Evolutionary conservation across 2,888 invertebrate genomes (phyloP), one percentile per base, ranked within the genome.

Genomic region (Napeogenes sylphis): DNA sequence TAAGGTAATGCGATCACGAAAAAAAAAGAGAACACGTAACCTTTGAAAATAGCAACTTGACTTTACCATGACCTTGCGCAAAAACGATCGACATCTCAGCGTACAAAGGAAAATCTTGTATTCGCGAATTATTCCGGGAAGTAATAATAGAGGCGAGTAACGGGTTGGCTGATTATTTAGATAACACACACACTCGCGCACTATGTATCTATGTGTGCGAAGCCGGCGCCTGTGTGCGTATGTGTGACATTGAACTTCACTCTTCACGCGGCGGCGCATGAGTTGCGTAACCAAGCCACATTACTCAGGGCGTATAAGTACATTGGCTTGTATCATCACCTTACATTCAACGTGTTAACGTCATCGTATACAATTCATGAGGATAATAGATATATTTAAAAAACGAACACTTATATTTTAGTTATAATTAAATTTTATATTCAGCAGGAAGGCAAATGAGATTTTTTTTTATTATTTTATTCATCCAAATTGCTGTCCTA

Each of bases 191-290:
- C 67, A 63, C 63, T 61, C 56, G 14, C 51, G 51, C 57, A 42
- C 56, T 33, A 14, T 21, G 12, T 45, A 5, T 8, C 77, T 35
- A 35, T 35, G 35, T 35, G 6, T 35, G 35, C 35, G 35, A 6
- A 35, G 35, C 35, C 21, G 21, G 47, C n/a, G 70, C 63, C 45
- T 72, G 78, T 77, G 82, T 80, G 84, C 76, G 83, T 78, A 83
- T 79, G 80, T 78, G 84, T 88, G 90, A 90, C 90, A 90, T 90
- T 90, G 90, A 90, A 89, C 90, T 90, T 90, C 90, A 90, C 83
- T 84, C 87, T 85, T 85, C 85, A 85, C 87, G 89, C 82, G 85
- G 75, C 71, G 70, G 84, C 83, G 83, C 83, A 82, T 77, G 86
- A 81, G 83, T 89, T 89, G 83, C 88, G 88, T 88, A 88, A 89